Conservation (phyloP, 2,888 invertebrate genomes). For the Nephrotoma flavescens region DNA sequence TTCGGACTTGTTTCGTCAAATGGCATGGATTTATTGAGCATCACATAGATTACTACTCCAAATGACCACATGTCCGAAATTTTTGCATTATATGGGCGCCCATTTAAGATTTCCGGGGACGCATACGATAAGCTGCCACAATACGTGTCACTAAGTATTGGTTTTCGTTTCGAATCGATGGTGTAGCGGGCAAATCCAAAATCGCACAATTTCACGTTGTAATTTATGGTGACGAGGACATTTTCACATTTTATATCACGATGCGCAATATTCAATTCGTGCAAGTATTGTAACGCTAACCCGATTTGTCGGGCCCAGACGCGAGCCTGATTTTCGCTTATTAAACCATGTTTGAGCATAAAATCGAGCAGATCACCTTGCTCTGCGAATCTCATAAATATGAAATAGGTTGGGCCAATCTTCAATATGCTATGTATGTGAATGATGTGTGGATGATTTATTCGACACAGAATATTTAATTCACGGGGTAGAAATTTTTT, state of each 20-base stretch:
- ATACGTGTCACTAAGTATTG: constrained; percentile 57
- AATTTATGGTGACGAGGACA: constrained; percentile 52
- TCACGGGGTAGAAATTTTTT: constrained; percentile 72
- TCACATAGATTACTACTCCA: constrained; percentile 64
- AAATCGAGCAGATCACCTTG: constrained; percentile 67
- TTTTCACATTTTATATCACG: constrained; percentile 77
- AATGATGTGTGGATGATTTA: constrained; percentile 68
- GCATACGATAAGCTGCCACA: constrained; percentile 83
- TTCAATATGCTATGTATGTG: constrained; percentile 62
- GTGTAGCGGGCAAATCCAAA: constrained; percentile 55
- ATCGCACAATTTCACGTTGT: constrained; percentile 66
- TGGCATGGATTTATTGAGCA: constrained; percentile 71
- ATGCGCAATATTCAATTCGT: constrained; percentile 59
- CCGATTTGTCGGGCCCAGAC: constrained; percentile 58
- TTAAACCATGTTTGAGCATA: constrained; percentile 48
- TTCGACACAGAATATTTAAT: constrained; percentile 54
- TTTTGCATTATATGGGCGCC: constrained; percentile 56
- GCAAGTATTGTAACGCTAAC: constrained; percentile 53
- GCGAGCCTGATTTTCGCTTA: constrained; percentile 50
- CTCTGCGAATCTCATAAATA: constrained; percentile 64
- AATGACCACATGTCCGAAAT: constrained; percentile 67
- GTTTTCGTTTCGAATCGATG: constrained; percentile 27
- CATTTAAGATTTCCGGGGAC: constrained; percentile 69
- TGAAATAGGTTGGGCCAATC: constrained; percentile 52
- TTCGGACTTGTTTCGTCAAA: constrained; percentile 54